These are phyloP conservation scores for Homalodisca vitripennis DNA, from an alignment of 1,140 invertebrate species.

Conservation along the genomic window DNA sequence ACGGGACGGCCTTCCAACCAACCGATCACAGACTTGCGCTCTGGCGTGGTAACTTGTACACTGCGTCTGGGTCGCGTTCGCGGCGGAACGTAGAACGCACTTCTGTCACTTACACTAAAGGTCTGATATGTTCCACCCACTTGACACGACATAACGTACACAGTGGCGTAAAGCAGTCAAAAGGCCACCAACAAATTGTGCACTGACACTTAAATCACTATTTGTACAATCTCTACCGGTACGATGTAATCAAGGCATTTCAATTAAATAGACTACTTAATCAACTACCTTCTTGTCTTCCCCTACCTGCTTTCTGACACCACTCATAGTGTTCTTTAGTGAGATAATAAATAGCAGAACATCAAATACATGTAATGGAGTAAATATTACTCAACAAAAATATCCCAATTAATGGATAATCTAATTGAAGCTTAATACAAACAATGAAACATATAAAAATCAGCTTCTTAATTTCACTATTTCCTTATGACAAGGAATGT, in stretches of 20 bases:
- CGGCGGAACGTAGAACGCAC: too few relatives aligned
- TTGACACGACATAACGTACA: too few relatives aligned
- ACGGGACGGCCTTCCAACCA: constrained; percentile 3
- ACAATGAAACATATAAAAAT: too few relatives aligned
- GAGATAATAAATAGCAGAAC: constrained; percentile 11
- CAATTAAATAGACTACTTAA: background rate
- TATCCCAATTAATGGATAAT: constrained; percentile 8
- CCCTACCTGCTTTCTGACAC: background rate
- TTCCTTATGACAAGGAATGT: too few relatives aligned
- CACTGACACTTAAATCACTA: constrained; percentile 16
- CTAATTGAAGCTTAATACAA: too few relatives aligned
- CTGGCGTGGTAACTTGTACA: constrained; percentile 33
- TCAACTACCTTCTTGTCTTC: background rate
- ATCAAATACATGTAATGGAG: background rate
- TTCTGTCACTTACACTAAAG: constrained; percentile 7
- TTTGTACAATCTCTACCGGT: constrained; percentile 19
- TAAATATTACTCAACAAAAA: constrained; percentile 27
- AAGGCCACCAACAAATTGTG: constrained; percentile 15
- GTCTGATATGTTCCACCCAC: constrained; percentile 4
- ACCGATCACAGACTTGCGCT: constrained; percentile 30
- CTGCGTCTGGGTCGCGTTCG: background rate
- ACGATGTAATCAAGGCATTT: constrained; percentile 6
- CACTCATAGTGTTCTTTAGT: constrained; percentile 10
- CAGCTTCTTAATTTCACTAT: too few relatives aligned
- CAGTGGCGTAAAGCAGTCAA: too few relatives aligned